phyloP scores from a whole-genome alignment of 64 coral and sea anemone species.

The Pachyseris speciosa region DNA sequence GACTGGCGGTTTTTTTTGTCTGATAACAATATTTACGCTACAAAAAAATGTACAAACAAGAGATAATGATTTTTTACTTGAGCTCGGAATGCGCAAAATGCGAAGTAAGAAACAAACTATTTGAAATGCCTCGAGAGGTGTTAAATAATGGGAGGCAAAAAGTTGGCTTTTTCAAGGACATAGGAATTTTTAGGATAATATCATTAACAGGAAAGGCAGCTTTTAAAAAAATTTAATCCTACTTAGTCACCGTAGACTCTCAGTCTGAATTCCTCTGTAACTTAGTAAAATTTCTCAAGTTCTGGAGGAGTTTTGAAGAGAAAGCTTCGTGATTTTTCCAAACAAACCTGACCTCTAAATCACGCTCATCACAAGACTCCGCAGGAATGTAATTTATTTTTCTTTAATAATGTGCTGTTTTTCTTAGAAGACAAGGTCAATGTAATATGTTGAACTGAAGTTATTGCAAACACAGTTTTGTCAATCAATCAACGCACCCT shows the following conservation, averaged over 20 bases:
- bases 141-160: not conserved
- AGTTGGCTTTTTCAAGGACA: not conserved
- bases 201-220: not conserved
- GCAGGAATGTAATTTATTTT: not conserved
- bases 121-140: not conserved
- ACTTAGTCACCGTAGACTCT: not conserved
- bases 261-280: conserved; percentile 2
- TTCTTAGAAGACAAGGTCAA: not conserved
- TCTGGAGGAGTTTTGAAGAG: not conserved
- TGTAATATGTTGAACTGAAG: not conserved
- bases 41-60: not conserved
- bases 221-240: not conserved
- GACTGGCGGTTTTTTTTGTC: not conserved
- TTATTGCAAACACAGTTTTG: too few relatives aligned
- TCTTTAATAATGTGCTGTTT: not conserved
- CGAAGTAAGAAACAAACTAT: not conserved
- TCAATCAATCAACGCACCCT: too few relatives aligned
- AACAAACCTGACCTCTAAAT: too few relatives aligned
- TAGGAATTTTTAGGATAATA: not conserved
- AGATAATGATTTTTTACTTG: not conserved
- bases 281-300: not conserved
- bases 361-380: not conserved
- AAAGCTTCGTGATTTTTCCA: too few relatives aligned
- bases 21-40: not conserved
- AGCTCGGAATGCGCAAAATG: not conserved